Conservation (phyloP, 2,797 vertebrate genomes). For the Lagorchestes hirsutus region DNA sequence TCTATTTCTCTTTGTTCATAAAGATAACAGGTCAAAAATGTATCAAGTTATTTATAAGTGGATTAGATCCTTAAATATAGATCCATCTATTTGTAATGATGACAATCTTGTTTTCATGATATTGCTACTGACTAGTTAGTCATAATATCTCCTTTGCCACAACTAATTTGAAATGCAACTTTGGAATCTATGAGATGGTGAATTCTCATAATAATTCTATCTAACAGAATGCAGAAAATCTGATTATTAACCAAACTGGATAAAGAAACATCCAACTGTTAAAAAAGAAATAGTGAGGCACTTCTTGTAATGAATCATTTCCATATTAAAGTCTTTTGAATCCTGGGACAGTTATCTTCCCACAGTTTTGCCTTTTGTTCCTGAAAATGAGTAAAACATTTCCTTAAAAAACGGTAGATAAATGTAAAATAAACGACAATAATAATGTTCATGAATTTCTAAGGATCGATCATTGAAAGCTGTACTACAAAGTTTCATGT, state of each 20-base stretch:
- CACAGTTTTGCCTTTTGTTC: conserved; percentile 16
- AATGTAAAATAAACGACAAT: conserved; percentile 1
- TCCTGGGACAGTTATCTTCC: not conserved
- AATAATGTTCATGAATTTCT: conserved; percentile 7
- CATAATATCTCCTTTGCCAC: not conserved
- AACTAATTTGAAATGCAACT: conserved; percentile 36
- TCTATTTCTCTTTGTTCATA: conserved; percentile 36
- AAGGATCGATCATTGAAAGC: conserved; percentile 36
- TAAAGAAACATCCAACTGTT: conserved; percentile 5
- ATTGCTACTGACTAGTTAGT: conserved; percentile 1
- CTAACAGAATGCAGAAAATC: conserved; percentile 15
- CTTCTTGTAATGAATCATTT: conserved; percentile 48
- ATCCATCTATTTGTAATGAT: conserved; percentile 30
- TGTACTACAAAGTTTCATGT: conserved; percentile 33
- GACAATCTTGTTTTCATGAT: not conserved
- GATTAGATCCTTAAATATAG: not conserved
- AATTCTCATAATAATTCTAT: not conserved
- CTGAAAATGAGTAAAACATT: conserved; percentile 17
- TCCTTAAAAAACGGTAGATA: conserved; percentile 12
- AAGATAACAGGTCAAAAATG: conserved; percentile 22
- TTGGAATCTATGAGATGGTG: conserved; percentile 4
- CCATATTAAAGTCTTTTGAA: conserved; percentile 45
- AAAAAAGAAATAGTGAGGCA: not conserved
- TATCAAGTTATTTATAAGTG: not conserved
- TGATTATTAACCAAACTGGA: conserved; percentile 4